Evolutionary conservation across 1,140 invertebrate genomes (phyloP), one percentile per base, ranked within the genome.

Genomic region (Drosophila bocqueti): DNA sequence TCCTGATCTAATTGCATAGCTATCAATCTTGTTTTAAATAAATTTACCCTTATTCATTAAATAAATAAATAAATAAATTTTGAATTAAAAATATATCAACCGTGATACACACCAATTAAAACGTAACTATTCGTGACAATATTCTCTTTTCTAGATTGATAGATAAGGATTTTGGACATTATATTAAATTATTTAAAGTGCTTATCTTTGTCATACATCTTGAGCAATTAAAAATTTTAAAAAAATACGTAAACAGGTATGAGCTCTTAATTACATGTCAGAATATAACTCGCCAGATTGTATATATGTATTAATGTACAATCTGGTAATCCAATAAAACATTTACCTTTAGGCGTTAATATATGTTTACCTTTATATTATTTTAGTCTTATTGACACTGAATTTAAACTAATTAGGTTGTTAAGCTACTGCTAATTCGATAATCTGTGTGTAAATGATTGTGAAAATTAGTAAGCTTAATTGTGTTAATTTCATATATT

Each of bases 151-250:
- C 15, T 16, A 31, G 34, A 54, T 42, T 18, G 1, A 29, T 7
- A 40, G 36, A 64, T 64, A 54, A 42, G 21, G 4, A 9, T 8
- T 16, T 21, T 5, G 0, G 9, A 50, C 15, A 62, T 26, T 49
- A 31, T 3, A 21, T n/a, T 13, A 36, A 42, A 58, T 4, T 42
- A 42, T 54, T 38, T 8, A 15, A 47, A 6, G 24, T 8, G 5
- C 9, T 47, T 31, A 66, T 66, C 31, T 46, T 5, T 47, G 34
- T n/a, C 34, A 60, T 13, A 31, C 29, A 47, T 55, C 18, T 55
- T 31, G 0, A 18, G 13, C 49, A 34, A 49, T 31, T 49, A 49
- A 24, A 29, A 21, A 34, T 60, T 49, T 60, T 49, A 3, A 10
- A 31, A 24, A 64, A 24, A 24, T 40, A 24, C 26, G 1, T 18